phyloP scores from a whole-genome alignment of 2,113 vertebrate species.

The Centrocercus urophasianus region DNA sequence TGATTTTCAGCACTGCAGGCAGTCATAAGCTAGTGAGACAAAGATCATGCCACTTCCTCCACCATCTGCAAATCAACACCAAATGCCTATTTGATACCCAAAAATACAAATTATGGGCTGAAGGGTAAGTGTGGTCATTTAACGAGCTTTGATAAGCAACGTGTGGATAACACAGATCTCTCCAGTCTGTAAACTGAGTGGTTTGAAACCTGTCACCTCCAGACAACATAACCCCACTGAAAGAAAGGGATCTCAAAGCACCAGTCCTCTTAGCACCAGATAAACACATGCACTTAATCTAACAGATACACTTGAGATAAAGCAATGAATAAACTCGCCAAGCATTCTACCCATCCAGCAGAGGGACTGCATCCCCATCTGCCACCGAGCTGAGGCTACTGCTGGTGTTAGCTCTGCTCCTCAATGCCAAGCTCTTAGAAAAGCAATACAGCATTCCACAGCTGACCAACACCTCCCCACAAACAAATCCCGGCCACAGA shows the following conservation, averaged over 20 bases:
- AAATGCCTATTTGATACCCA: neutral
- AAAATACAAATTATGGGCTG: neutral
- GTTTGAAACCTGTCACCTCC: neutral
- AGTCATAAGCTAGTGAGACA: neutral
- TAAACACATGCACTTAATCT: neutral
- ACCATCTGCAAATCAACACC: neutral
- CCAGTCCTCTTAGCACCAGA: neutral
- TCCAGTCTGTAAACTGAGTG: fast-evolving
- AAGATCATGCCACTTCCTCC: neutral
- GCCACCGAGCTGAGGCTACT: fast-evolving
- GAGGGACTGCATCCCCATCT: neutral
- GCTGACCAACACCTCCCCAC: neutral
- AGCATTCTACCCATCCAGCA: neutral
- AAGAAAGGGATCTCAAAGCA: neutral
- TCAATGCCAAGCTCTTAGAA: fast-evolving
- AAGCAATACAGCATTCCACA: neutral
- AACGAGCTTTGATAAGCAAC: neutral
- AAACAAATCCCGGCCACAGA: neutral
- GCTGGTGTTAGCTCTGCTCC: neutral
- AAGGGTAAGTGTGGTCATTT: neutral
- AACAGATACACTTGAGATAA: neutral
- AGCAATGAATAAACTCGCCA: neutral
- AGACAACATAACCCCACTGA: neutral
- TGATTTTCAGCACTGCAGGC: neutral
- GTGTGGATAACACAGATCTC: fast-evolving